Evolutionary conservation across 2,113 vertebrate species (phyloP), one percentile per base, ranked within the genome.

Genomic region (Tiliqua scincoides): DNA sequence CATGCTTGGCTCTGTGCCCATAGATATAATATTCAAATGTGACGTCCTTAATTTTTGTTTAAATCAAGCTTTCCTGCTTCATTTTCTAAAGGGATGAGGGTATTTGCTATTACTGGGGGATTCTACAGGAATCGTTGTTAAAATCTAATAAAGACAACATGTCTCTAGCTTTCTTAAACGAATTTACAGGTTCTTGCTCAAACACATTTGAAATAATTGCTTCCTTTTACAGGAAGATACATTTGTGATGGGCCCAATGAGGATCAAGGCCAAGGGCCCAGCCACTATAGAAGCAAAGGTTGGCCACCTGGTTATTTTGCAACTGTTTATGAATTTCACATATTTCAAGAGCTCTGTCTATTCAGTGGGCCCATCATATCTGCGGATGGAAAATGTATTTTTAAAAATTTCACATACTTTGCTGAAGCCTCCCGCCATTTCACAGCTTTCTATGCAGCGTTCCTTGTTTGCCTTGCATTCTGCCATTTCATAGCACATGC

Each of bases 1-100:
- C 94, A 37, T 79, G 96, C 89, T 95, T 97, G 96, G 94, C 95
- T 93, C 68, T 90, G 84, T 95, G 96, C 96, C 96, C 93, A 93
- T 95, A 96, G 93, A 95, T 96, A 95, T 95, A 95, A 96, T 96
- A 95, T 95, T 97, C 93, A 96, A 94, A 95, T 95, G 92, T 91
- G 95, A 95, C 90, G 90, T 93, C 91, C 94, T 95, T 97, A 95
- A 95, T 95, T 96, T 96, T 95, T 95, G 86, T 94, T 95, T 95
- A 94, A 96, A 96, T 96, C 89, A 95, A 95, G 87, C 88, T 89
- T 93, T 89, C 88, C 85, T 87, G 79, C 62, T 91, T 83, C 59
- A n/a, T 78, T 91, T 93, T 94, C 90, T 90, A 74, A 71, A 61
- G 65, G 62, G n/a, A 67, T 21, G 67, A 48, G 17, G 52, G 77